These are phyloP conservation scores for Sphenodon punctatus DNA, from an alignment of 2,797 vertebrate genomes.

Conservation along the genomic window DNA sequence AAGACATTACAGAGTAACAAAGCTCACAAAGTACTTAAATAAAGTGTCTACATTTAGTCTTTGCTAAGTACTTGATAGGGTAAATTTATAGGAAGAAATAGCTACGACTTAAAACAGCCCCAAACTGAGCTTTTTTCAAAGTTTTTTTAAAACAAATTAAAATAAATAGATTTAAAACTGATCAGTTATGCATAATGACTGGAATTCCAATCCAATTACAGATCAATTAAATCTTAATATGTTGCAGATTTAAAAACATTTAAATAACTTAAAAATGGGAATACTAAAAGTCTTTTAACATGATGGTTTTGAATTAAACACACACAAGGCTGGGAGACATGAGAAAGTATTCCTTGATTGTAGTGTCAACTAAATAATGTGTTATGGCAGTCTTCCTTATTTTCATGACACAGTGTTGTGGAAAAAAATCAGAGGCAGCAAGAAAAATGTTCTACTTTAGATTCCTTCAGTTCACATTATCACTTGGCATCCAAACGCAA, in stretches of 20 bases:
- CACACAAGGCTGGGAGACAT: slow-evolving; percentile 69
- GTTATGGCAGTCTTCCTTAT: slow-evolving; percentile 84
- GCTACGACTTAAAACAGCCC: slow-evolving; percentile 70
- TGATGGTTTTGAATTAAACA: slow-evolving; percentile 58
- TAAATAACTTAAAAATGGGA: slow-evolving; percentile 76
- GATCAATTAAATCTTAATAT: slow-evolving; percentile 63
- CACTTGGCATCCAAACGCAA: slow-evolving; percentile 93
- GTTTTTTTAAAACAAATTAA: slow-evolving; percentile 70
- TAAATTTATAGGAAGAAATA: slow-evolving; percentile 72
- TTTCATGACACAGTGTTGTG: slow-evolving; percentile 94
- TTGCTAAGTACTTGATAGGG: slow-evolving; percentile 75
- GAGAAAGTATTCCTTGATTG: slow-evolving; percentile 76
- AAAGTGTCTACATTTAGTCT: slow-evolving; percentile 78
- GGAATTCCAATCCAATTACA: slow-evolving; percentile 73
- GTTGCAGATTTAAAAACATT: slow-evolving; percentile 74
- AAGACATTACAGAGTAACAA: slow-evolving; percentile 79
- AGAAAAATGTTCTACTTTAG: slow-evolving; percentile 64
- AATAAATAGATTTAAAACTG: slow-evolving; percentile 81
- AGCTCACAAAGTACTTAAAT: slow-evolving; percentile 80
- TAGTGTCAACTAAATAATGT: slow-evolving; percentile 75
- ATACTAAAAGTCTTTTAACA: slow-evolving; percentile 66
- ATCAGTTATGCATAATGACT: slow-evolving; percentile 68
- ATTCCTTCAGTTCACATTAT: slow-evolving; percentile 74
- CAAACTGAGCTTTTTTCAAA: slow-evolving; percentile 56
- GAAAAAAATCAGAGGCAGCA: slow-evolving; percentile 88